These are phyloP conservation scores for Hippotragus niger DNA, from an alignment of 2,113 vertebrate genomes.

Conservation along the genomic window DNA sequence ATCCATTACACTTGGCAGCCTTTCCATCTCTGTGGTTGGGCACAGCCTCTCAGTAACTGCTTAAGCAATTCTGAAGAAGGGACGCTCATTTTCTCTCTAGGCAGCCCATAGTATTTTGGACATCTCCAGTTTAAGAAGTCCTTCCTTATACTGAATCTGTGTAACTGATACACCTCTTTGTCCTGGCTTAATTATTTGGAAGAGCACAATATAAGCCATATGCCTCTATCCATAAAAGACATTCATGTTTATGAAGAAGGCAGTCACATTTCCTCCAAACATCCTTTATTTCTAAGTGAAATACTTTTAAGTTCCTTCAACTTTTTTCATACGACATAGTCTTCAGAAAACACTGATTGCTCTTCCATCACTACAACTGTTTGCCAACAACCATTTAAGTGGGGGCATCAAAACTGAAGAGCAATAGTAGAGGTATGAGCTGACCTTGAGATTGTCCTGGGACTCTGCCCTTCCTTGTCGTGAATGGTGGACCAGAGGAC, in stretches of 20 bases:
- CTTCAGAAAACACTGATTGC: not conserved
- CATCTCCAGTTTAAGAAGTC: not conserved
- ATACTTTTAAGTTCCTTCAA: not conserved
- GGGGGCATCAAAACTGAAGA: not conserved
- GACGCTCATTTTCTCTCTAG: not conserved
- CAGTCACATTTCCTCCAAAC: not conserved
- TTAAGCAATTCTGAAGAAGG: not conserved
- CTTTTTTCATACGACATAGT: not conserved
- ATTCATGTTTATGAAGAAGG: not conserved
- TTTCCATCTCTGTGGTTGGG: not conserved
- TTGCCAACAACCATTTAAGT: not conserved
- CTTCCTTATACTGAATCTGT: not conserved
- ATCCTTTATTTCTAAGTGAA: not conserved
- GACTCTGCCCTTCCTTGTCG: not conserved
- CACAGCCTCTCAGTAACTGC: not conserved
- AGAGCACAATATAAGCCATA: slow-evolving; percentile 18
- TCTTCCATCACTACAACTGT: not conserved
- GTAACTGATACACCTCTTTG: not conserved
- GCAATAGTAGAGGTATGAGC: not conserved
- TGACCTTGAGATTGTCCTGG: not conserved
- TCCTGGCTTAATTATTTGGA: not conserved
- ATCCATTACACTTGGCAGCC: not conserved
- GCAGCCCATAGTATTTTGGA: not conserved
- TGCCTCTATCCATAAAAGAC: not conserved
- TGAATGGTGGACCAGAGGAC: not conserved